Evolutionary conservation across 1,140 invertebrate genomes (phyloP).

Genomic region (Riptortus pedestris): DNA sequence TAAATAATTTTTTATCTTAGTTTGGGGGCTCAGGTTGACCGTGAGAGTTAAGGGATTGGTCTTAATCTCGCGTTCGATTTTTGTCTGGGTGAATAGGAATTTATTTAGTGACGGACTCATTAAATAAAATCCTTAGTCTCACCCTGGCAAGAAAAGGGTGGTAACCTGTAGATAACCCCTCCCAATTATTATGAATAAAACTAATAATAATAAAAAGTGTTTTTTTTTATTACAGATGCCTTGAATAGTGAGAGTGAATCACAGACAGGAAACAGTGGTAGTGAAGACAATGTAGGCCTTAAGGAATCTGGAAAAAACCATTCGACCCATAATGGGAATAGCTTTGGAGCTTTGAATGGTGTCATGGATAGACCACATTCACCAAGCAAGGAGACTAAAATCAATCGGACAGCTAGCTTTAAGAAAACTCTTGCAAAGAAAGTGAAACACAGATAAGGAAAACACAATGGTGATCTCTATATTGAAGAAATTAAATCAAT

Average conservation of each 20-base stretch:
- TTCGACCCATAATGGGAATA: constrained; percentile 24
- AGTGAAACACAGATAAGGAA: constrained; percentile 29
- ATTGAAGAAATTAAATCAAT: no score
- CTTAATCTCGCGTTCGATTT: no score
- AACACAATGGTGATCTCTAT: no score
- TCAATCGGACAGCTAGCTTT: constrained; percentile 20
- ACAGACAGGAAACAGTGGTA: constrained; percentile 58
- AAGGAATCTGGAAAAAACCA: constrained; percentile 32
- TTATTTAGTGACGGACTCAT: no score
- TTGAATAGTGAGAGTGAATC: constrained; percentile 82
- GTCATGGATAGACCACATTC: constrained; percentile 19
- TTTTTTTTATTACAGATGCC: constrained; percentile 53
- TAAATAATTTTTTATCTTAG: constrained; percentile 21
- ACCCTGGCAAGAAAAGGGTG: no score
- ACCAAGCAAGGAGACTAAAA: constrained; percentile 27
- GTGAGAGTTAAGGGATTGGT: no score
- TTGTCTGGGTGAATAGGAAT: no score
- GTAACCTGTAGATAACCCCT: no score
- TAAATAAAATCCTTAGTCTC: no score
- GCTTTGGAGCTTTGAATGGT: constrained; percentile 23
- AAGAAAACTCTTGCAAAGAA: constrained; percentile 30
- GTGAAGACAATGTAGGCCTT: constrained; percentile 46
- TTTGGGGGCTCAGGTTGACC: no score
- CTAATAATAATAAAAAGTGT: neutral
- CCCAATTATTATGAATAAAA: constrained; percentile 8